Percentiles rank a stretch among this genome's conserved stretches.
phyloP scores from a whole-genome alignment of 2,888 invertebrate genomes.

The Lasioglossum pauxillum region DNA sequence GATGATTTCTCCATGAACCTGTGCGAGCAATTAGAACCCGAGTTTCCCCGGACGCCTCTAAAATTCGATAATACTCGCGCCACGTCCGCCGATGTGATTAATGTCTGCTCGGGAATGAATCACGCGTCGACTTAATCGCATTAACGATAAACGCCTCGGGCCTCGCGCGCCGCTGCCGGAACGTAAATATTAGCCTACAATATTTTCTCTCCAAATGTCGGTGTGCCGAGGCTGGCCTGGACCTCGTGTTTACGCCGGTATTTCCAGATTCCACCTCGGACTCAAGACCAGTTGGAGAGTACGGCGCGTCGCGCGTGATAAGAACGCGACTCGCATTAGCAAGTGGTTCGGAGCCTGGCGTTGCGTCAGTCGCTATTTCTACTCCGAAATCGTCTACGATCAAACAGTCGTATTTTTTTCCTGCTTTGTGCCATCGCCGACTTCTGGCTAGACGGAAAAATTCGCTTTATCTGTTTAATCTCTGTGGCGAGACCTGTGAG shows the following conservation, averaged over 20 bases:
- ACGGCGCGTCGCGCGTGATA: background rate
- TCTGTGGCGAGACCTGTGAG: background rate
- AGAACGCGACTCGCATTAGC: slow-evolving; percentile 26
- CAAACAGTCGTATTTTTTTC: slow-evolving; percentile 5
- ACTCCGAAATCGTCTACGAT: slow-evolving; percentile 17
- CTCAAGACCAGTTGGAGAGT: background rate
- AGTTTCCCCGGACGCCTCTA: background rate
- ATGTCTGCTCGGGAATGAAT: slow-evolving; percentile 53
- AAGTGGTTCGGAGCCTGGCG: background rate
- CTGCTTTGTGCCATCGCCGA: background rate
- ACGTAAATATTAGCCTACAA: slow-evolving; percentile 69
- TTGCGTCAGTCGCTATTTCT: slow-evolving; percentile 43
- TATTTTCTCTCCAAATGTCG: slow-evolving; percentile 63
- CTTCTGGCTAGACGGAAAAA: background rate
- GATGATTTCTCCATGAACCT: background rate
- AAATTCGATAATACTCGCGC: slow-evolving; percentile 36
- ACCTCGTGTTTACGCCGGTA: slow-evolving; percentile 40
- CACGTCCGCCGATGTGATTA: slow-evolving; percentile 45
- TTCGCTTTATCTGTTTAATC: slow-evolving; percentile 13
- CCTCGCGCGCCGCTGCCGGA: slow-evolving; percentile 31
- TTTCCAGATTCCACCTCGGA: slow-evolving; percentile 31
- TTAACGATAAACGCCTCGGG: slow-evolving; percentile 62
- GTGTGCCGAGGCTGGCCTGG: slow-evolving; percentile 20
- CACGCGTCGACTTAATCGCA: slow-evolving; percentile 68
- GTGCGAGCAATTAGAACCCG: background rate